phyloP scores from a whole-genome alignment of 2,888 invertebrate species.

The Protodeltote pygarga region DNA sequence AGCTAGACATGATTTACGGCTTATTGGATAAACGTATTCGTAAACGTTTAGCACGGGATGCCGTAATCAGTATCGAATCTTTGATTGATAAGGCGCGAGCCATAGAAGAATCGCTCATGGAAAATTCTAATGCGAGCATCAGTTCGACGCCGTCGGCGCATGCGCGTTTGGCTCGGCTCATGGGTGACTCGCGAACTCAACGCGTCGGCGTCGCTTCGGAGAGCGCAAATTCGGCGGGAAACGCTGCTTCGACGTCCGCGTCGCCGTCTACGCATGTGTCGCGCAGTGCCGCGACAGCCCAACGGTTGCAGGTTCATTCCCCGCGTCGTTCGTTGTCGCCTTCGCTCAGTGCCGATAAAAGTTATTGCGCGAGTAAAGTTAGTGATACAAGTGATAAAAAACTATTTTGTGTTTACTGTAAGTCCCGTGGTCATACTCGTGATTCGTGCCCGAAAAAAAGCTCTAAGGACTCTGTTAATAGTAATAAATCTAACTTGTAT shows the following conservation, averaged over 20 bases:
- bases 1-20: slow-evolving; percentile 15
- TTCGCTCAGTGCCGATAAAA: too few relatives aligned
- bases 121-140: too few relatives aligned
- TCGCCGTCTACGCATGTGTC: not conserved
- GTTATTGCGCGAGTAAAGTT: not conserved
- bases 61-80: not conserved
- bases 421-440: not conserved
- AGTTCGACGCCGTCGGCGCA: too few relatives aligned
- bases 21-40: slow-evolving; percentile 1
- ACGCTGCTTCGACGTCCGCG: not conserved
- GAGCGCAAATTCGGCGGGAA: too few relatives aligned
- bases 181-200: too few relatives aligned
- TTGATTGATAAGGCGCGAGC: not conserved
- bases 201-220: too few relatives aligned
- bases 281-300: not conserved
- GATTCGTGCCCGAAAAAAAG: not conserved
- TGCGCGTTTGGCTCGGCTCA: too few relatives aligned
- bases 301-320: not conserved
- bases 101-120: not conserved
- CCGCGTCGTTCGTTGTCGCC: not conserved
- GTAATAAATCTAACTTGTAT: not conserved
- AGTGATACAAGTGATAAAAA: not conserved
- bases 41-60: not conserved
- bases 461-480: too few relatives aligned
- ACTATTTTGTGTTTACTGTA: slow-evolving; percentile 1